Base-by-base conservation (phyloP, 2,888 invertebrate genomes). In the Tachina grossa region DNA sequence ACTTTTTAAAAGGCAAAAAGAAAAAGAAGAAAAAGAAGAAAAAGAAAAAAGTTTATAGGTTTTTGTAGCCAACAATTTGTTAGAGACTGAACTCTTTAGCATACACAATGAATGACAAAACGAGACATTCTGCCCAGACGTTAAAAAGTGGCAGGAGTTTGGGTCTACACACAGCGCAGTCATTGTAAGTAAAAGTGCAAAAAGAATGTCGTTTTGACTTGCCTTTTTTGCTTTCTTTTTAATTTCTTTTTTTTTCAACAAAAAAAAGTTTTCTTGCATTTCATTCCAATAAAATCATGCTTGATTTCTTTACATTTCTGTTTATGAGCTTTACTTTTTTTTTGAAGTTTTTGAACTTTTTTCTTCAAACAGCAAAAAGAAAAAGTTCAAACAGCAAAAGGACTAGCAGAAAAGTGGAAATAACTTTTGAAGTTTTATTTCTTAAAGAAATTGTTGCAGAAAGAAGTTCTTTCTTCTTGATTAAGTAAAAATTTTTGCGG, bases 371-470 rank as follows among this genome's bases (percentile, higher is more conserved):
- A 31, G 31, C 13, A 59, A 75, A 39, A 77, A 9, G n/a, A 79
- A 78, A 61, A 81, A 75, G 41, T 65, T 74, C 45, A 45, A 66
- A 59, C 11, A 59, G 45, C 39, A 65, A 41, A 53, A 10, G 10
- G 11, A 77, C 39, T 8, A 39, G 47, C 10, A 19, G n/a, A 47
- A 53, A 51, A 65, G 63, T 45, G 45, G 76, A 83, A 71, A 71
- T 74, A 72, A 77, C 81, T 83, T 83, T 72, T 83, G 77, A 83
- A 83, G 83, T 83, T 83, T 77, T 57, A 55, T 45, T 65, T 83
- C 65, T 81, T 59, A 59, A 75, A 57, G 43, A 81, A 81, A 61
- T 51, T 61, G 11, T 51, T 49, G 8, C 39, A 39, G 39, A 65
- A 79, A 59, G 68, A 19, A 49, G 13, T 53, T 69, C 55, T 14